A percentile compares a stretch with the other conserved stretches of the same genome.
These are phyloP conservation scores for Corythaixoides concolor DNA, from an alignment of 2,113 vertebrate genomes.

Conservation along the genomic window DNA sequence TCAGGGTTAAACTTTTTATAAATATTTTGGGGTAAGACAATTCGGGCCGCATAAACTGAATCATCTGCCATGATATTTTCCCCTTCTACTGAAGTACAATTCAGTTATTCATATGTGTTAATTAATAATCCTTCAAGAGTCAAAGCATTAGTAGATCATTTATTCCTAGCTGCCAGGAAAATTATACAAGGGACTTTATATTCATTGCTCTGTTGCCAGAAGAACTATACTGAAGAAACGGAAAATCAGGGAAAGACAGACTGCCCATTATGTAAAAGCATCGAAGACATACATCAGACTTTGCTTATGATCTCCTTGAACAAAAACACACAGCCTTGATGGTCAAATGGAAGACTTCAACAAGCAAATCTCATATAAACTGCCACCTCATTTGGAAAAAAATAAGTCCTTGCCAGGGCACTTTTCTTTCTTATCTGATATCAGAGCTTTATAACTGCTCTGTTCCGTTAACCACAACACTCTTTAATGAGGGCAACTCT, in stretches of 20 bases:
- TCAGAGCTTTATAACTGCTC: background rate
- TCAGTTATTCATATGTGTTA: conserved; percentile 41
- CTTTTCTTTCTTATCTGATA: conserved; percentile 42
- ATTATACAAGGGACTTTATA: conserved; percentile 23
- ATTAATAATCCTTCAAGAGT: conserved; percentile 40
- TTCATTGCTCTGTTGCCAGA: conserved; percentile 32
- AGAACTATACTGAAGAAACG: background rate
- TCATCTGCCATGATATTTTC: background rate
- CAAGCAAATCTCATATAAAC: background rate
- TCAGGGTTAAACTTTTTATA: background rate
- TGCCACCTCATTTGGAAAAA: background rate
- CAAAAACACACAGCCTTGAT: background rate
- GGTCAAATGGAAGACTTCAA: background rate
- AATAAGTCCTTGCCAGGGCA: background rate
- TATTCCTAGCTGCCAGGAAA: conserved; percentile 41
- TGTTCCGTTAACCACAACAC: background rate
- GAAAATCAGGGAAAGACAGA: conserved; percentile 27
- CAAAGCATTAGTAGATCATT: conserved; percentile 23
- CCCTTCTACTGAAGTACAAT: background rate
- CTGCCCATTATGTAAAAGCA: background rate
- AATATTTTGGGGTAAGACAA: background rate
- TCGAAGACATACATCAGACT: background rate
- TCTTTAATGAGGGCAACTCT: background rate
- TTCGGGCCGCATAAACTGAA: background rate
- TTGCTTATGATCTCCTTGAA: background rate